These are phyloP conservation scores for Leuctra nigra DNA, from an alignment of 2,888 invertebrate species.

Conservation along the genomic window DNA sequence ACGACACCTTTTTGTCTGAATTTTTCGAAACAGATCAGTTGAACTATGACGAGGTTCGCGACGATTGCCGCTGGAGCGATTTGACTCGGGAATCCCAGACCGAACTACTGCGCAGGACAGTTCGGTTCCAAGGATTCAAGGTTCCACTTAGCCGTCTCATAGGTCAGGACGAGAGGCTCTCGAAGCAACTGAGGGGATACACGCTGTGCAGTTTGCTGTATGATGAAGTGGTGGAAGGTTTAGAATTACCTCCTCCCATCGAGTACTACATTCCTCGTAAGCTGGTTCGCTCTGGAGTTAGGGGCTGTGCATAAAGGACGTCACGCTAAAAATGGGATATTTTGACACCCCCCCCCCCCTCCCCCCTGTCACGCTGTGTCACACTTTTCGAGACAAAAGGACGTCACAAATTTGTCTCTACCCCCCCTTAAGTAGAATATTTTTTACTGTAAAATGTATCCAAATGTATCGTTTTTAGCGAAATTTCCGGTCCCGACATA, in stretches of 20 bases:
- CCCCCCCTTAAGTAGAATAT: no score
- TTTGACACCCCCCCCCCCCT: no score
- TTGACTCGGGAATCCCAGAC: neutral
- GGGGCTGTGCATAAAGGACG: no score
- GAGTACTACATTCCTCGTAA: slow-evolving; percentile 15
- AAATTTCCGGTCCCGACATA: no score
- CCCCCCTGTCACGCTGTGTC: no score
- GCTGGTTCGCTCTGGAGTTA: neutral
- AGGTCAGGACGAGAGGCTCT: slow-evolving; percentile 1
- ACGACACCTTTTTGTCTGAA: neutral
- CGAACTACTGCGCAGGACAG: neutral
- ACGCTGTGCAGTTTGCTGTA: neutral
- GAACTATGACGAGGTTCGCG: neutral
- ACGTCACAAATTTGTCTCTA: no score
- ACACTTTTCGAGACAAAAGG: no score
- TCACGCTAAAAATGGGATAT: no score
- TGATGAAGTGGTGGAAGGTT: neutral
- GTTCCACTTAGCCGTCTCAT: neutral
- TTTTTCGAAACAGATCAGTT: neutral
- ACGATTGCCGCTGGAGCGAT: neutral
- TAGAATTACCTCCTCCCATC: neutral
- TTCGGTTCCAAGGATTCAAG: slow-evolving; percentile 8
- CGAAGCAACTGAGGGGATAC: neutral
- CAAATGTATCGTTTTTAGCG: no score
- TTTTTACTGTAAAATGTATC: no score